Evolutionary conservation across 2,797 vertebrate genomes (phyloP), one percentile per base, ranked within the genome.

Genomic region (Xiphophorus birchmanni): DNA sequence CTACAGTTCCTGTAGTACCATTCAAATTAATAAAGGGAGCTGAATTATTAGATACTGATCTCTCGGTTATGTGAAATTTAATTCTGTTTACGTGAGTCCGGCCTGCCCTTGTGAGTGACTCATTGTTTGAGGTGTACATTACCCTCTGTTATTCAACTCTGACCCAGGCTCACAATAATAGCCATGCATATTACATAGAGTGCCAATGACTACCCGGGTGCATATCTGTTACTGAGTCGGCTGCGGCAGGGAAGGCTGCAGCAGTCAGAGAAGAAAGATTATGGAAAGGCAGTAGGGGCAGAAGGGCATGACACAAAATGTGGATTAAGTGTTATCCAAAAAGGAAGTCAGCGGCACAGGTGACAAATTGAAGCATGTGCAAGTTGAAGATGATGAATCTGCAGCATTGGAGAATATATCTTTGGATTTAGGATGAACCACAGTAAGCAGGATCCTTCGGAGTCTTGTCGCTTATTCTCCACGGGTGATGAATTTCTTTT

Each of bases 101-200:
- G 48, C 75, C 77, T 44, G 81, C 75, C 83, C 74, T 90, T 88
- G 67, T 84, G 52, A 83, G 82, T 80, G 74, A 73, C 80, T 88
- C 75, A 81, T 69, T 71, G 77, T 65, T 32, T 26, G 23, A 65
- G 88, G 93, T 92, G 87, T 84, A 77, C 82, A 80, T 93, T 93
- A 91, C 89, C 90, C 82, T 90, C 77, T 87, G 88, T 93, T 89
- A 91, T 92, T 94, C 92, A 94, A 93, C 92, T 93, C 88, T 93
- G 92, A 94, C 90, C 91, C 85, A n/a, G 74, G 80, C 84, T 75
- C 89, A 91, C 92, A 93, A 94, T 95, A 89, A 92, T 91, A 80
- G 48, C 54, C 88, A 95, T 96, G 94, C 91, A 96, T 96, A 91
- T 95, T 95, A 95, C 90, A 96, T 93, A 83, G 90, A 81, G 23